These are phyloP conservation scores for Sorex araneus DNA, from an alignment of 2,113 vertebrate species.

Conservation along the genomic window DNA sequence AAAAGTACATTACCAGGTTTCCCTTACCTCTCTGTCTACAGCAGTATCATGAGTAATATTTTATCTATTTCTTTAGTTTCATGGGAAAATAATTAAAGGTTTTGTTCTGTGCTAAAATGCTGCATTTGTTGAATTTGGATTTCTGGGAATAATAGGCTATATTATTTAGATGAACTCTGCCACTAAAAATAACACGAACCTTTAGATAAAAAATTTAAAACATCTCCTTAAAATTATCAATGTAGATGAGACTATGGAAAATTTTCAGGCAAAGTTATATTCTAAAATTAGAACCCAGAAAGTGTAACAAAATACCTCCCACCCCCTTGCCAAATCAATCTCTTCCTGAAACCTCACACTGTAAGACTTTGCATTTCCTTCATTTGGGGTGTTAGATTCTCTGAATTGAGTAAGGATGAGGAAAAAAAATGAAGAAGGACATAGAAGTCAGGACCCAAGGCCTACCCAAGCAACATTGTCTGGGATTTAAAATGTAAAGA, in stretches of 20 bases:
- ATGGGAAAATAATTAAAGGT: background rate
- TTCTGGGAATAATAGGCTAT: slow-evolving; percentile 17
- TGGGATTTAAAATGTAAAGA: background rate
- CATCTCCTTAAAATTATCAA: background rate
- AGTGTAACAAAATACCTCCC: background rate
- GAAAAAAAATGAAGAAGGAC: background rate
- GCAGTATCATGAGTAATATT: too few relatives aligned
- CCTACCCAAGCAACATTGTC: background rate
- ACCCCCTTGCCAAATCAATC: background rate
- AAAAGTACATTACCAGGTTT: too few relatives aligned
- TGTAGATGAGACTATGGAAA: background rate
- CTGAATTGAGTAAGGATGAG: background rate
- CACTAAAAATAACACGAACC: background rate
- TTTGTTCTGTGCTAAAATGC: background rate
- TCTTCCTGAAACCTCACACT: background rate
- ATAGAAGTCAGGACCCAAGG: background rate
- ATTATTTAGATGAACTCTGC: slow-evolving; percentile 26
- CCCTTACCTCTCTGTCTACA: too few relatives aligned
- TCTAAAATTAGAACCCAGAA: background rate
- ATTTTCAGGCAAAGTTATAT: slow-evolving; percentile 1
- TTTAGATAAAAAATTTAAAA: slow-evolving; percentile 20
- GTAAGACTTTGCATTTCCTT: slow-evolving; percentile 5
- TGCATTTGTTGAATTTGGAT: background rate
- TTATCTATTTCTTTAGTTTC: too few relatives aligned
- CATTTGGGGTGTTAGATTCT: background rate